Evolutionary conservation across 1,140 invertebrate genomes (phyloP), one percentile per base, ranked within the genome.

Genomic region (Zaprionus taronus): DNA sequence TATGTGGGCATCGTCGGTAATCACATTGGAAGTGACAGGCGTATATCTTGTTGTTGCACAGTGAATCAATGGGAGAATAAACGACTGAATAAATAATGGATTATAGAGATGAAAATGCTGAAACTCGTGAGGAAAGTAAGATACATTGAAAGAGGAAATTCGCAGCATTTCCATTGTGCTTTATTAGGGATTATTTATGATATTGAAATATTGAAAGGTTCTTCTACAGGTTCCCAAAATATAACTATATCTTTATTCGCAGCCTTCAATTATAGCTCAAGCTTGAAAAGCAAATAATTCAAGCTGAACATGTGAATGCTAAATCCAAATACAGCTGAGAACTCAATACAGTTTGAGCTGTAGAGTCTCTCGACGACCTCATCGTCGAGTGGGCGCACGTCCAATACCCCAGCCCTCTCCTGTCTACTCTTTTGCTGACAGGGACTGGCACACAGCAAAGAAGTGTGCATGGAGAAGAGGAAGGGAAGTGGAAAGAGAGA

Each of bases 381-480:
- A 57, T 57, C 64, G 53, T 55, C 22, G 36, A 66, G 64, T 57
- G 64, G 64, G 64, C 15, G 64, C 53, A 66, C 64, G 64, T 66
- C 34, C 24, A 47, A 47, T 3, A n/a, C n/a, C 6, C n/a, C 12
- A 36, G 11, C 11, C 12, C 34, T 24, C 49, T 49, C 51, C 51
- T 38, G 34, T 31, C 51, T 44, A 20, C 53, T 34, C 31, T 11
- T 11, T 4, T 28, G 53, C 53, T 56, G 53, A 56, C 53, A 51
- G 47, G 4, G 11, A 22, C 6, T 51, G 47, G 20, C 20, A 51
- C 11, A 51, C 20, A 47, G 41, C 41, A 47, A 17, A 47, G 6
- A 38, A 38, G 36, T 38, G 12, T 38, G 36, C 14, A 14, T 4
- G 14, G 14, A 47, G 41, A 17, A n/a, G 17, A 17, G 36, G n/a